Percentiles rank a stretch among this genome's conserved stretches.
Evolutionary conservation across 2,888 invertebrate species (phyloP).

Genomic region (Trachelus stipa): DNA sequence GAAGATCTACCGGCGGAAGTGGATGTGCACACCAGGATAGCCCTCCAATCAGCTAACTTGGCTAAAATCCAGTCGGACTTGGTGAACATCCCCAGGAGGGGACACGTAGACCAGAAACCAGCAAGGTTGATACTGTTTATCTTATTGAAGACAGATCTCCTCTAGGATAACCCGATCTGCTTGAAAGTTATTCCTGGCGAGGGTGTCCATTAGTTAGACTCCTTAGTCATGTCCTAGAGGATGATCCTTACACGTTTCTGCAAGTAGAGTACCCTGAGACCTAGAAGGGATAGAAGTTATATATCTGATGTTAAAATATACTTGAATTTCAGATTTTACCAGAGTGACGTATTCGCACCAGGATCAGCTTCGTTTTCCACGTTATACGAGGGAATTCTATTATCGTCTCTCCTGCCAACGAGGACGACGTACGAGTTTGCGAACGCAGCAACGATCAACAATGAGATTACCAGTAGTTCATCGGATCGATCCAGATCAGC

Average conservation of each 20-base stretch:
- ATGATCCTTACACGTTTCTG: not conserved
- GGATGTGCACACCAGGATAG: slow-evolving; percentile 22
- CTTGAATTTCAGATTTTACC: slow-evolving; percentile 1
- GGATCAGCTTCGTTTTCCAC: not conserved
- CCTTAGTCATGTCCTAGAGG: not conserved
- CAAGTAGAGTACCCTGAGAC: not conserved
- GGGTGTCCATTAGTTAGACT: not conserved
- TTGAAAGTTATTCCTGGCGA: not conserved
- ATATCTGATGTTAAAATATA: not conserved
- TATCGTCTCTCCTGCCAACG: not conserved
- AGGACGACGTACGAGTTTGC: not conserved
- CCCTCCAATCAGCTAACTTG: slow-evolving; percentile 32
- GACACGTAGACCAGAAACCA: not conserved
- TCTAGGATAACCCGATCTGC: not conserved
- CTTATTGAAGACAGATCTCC: not conserved
- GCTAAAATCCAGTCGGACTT: slow-evolving; percentile 27
- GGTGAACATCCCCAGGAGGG: not conserved
- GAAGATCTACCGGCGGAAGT: slow-evolving; percentile 19
- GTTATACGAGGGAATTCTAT: not conserved
- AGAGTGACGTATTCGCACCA: not conserved
- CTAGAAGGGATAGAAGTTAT: not conserved
- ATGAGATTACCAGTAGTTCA: not conserved
- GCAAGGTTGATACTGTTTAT: not conserved
- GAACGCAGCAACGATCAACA: not conserved
- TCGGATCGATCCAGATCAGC: not conserved